A percentile compares a stretch with the other conserved stretches of the same genome.
Conservation (phyloP, 92 coral and sea anemone genomes). For the Parazoanthus swiftii region DNA sequence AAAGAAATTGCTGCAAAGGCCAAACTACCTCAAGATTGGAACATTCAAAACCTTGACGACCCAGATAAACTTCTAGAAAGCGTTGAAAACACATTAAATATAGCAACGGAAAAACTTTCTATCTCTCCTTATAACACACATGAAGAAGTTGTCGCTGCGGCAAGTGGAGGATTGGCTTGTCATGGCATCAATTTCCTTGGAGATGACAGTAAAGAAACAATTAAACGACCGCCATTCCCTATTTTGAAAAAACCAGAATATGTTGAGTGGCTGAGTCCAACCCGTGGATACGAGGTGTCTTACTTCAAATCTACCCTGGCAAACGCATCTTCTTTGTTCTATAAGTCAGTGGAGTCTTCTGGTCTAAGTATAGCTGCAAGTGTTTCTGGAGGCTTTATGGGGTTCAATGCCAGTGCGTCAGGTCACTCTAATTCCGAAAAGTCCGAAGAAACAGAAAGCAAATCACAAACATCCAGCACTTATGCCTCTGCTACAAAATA, state of each 20-base stretch:
- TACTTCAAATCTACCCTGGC: conserved; percentile 14
- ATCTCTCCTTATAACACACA: conserved; percentile 9
- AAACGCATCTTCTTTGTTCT: conserved; percentile 4
- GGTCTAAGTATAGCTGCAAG: conserved; percentile 35
- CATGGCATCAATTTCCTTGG: neutral
- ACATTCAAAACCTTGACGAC: neutral
- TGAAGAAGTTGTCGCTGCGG: conserved; percentile 32
- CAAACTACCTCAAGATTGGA: neutral
- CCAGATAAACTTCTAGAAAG: neutral
- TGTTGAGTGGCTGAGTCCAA: conserved; percentile 31
- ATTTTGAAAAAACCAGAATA: conserved; percentile 27
- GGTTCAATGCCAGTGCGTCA: conserved; percentile 8
- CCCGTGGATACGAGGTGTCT: neutral
- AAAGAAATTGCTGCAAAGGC: neutral
- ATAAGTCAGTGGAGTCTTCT: conserved; percentile 30
- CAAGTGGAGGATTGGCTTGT: conserved; percentile 25
- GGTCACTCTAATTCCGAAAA: conserved; percentile 1
- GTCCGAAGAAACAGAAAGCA: neutral
- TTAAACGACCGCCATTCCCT: conserved; percentile 38
- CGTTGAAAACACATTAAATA: conserved; percentile 3
- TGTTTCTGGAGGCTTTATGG: conserved; percentile 13
- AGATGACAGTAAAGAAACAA: neutral
- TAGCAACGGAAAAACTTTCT: conserved; percentile 17
- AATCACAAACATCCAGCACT: neutral
- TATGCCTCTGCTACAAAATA: conserved; percentile 27